A percentile compares a stretch with the other conserved stretches of the same genome.
phyloP scores from a whole-genome alignment of 2,113 vertebrate species.

The Siniperca chuatsi region DNA sequence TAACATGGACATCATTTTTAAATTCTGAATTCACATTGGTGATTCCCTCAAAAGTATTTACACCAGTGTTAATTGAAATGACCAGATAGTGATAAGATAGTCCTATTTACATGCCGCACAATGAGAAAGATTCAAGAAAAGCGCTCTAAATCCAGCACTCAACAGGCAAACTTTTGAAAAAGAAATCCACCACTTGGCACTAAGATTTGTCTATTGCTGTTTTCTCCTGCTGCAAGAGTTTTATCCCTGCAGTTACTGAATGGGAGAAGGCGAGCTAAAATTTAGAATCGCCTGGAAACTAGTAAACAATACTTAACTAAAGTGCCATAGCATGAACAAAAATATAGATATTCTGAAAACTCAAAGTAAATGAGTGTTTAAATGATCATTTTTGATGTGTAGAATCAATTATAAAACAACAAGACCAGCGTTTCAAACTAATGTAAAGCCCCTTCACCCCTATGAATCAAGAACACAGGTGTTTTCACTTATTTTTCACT shows the following conservation, averaged over 20 bases:
- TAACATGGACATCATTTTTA: not conserved
- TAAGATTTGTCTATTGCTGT: not conserved
- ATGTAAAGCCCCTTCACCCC: not conserved
- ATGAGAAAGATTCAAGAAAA: not conserved
- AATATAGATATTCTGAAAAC: not conserved
- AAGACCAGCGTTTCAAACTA: not conserved
- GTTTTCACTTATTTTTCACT: not conserved
- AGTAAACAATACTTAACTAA: not conserved
- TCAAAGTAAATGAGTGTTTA: not conserved
- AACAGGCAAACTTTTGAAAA: not conserved
- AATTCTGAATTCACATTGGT: not conserved
- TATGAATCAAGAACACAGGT: not conserved
- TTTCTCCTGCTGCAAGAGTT: conserved; percentile 1
- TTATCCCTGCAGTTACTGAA: not conserved
- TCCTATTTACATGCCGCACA: not conserved
- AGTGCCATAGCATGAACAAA: not conserved
- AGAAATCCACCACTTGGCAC: not conserved
- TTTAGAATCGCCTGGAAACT: not conserved
- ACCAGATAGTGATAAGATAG: not conserved
- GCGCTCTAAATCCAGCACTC: not conserved
- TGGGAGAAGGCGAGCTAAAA: not conserved
- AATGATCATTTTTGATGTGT: not conserved
- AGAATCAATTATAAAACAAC: not conserved
- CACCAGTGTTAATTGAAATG: not conserved
- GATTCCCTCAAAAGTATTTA: not conserved